Percentiles rank a stretch among this genome's conserved stretches.
phyloP scores from a whole-genome alignment of 2,113 vertebrate genomes.

The Otocyon megalotis region DNA sequence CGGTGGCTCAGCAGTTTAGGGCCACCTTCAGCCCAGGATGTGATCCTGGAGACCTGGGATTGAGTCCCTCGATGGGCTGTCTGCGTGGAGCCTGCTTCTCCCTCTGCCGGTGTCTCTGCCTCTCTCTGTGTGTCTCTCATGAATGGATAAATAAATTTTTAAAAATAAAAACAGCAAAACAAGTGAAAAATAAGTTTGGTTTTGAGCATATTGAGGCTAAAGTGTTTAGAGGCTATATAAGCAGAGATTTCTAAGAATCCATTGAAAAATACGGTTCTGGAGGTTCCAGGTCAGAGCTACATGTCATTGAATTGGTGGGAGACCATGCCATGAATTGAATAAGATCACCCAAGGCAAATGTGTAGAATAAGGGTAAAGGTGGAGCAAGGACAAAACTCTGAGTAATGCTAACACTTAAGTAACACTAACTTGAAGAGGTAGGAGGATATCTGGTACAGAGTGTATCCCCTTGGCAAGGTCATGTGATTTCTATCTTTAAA shows the following conservation, averaged over 20 bases:
- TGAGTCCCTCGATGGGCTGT: too few species aligned
- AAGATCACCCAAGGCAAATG: not conserved
- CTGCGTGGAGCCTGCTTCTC: too few species aligned
- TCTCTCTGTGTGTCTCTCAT: too few species aligned
- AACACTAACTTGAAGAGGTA: not conserved
- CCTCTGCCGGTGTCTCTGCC: too few species aligned
- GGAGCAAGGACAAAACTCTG: not conserved
- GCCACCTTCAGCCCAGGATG: too few species aligned
- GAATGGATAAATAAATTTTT: too few species aligned
- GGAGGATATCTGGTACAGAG: not conserved
- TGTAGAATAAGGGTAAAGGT: not conserved
- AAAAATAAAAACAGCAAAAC: not conserved
- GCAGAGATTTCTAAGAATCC: not conserved
- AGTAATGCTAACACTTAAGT: not conserved
- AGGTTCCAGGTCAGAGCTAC: not conserved
- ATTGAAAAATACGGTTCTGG: not conserved
- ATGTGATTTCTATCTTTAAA: not conserved
- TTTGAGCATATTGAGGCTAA: not conserved
- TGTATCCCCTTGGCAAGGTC: not conserved
- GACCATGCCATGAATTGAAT: not conserved
- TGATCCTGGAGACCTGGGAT: too few species aligned
- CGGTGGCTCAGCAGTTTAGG: too few species aligned
- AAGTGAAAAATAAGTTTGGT: not conserved
- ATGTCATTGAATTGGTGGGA: not conserved
- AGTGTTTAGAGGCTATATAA: not conserved